phyloP scores from a whole-genome alignment of 2,113 vertebrate genomes.

The Tapirus terrestris region DNA sequence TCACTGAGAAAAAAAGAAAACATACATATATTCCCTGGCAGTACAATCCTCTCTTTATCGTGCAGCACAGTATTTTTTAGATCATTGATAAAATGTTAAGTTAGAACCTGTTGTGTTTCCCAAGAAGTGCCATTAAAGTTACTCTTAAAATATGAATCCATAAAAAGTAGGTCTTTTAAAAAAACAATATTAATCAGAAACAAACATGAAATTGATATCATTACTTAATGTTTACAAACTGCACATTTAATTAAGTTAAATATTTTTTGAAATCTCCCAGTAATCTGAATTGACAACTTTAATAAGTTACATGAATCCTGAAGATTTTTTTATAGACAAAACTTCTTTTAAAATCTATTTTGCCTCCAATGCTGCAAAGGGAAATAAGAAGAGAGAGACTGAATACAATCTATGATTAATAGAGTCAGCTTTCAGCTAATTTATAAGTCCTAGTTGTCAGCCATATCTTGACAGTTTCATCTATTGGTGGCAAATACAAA shows the following conservation, averaged over 20 bases:
- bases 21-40: neutral
- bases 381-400: neutral
- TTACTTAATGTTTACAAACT: neutral
- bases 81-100: neutral
- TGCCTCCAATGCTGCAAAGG: neutral
- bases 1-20: neutral
- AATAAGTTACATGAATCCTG: neutral
- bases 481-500: neutral
- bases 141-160: neutral
- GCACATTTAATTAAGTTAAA: neutral
- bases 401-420: neutral
- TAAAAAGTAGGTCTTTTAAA: slow-evolving; percentile 11
- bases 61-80: slow-evolving; percentile 10
- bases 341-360: slow-evolving; percentile 31
- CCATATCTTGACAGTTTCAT: slow-evolving; percentile 16
- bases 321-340: neutral
- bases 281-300: neutral
- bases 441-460: neutral
- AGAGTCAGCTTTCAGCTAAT: slow-evolving; percentile 9
- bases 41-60: slow-evolving; percentile 26
- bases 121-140: slow-evolving; percentile 23
- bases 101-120: slow-evolving; percentile 31
- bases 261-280: neutral
- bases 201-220: neutral
- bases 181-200: slow-evolving; percentile 35